These are phyloP conservation scores for Muscidifurax raptorellus DNA, from an alignment of 1,140 invertebrate species.

Conservation along the genomic window DNA sequence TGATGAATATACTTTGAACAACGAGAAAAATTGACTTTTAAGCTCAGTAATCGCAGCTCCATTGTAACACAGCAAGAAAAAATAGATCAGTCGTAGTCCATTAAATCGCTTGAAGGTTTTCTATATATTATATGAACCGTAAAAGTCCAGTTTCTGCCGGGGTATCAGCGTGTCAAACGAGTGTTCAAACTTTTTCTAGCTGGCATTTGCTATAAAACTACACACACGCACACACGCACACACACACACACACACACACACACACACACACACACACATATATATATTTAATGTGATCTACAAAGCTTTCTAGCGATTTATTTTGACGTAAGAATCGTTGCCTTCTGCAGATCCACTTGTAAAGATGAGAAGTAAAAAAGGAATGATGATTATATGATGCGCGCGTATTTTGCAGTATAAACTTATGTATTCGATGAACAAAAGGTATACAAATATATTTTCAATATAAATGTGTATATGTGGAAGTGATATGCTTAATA, in stretches of 20 bases:
- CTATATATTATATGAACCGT: neutral
- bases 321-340: conserved; percentile 14
- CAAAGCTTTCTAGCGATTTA: conserved; percentile 19
- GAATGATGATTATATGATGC: neutral
- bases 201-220: conserved; percentile 3
- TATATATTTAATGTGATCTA: neutral
- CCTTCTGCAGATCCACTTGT: conserved; percentile 18
- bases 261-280: no score
- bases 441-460: conserved; percentile 61
- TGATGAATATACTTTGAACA: neutral
- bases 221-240: no score
- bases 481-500: conserved; percentile 6
- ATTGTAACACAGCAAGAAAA: neutral
- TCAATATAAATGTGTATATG: conserved; percentile 52
- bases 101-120: neutral
- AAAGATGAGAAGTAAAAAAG: neutral
- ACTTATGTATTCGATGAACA: conserved; percentile 51
- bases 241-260: no score
- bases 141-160: neutral
- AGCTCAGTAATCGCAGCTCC: neutral
- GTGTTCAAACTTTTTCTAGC: conserved; percentile 21
- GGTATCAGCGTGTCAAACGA: neutral
- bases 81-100: neutral
- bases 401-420: conserved; percentile 9
- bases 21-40: conserved; percentile 26